These are phyloP conservation scores for Venustoraphidia nigricollis DNA, from an alignment of 2,888 invertebrate species.

Conservation along the genomic window DNA sequence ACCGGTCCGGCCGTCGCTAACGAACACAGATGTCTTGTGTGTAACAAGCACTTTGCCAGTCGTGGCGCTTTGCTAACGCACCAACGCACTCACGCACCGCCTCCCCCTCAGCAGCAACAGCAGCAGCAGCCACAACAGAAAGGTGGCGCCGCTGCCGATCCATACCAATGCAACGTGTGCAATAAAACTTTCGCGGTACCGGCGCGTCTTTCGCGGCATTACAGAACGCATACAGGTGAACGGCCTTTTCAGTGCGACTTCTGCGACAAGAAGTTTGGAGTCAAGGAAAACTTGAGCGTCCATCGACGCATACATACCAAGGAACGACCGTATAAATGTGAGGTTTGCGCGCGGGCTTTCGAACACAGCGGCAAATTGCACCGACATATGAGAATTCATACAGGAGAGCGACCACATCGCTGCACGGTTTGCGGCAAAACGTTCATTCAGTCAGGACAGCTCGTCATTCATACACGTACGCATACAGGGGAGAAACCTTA, in stretches of 20 bases:
- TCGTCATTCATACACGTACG: conserved; percentile 81
- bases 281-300: conserved; percentile 82
- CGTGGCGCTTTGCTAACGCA: conserved; percentile 8
- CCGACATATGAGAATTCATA: conserved; percentile 81
- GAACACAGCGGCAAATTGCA: conserved; percentile 84
- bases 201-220: conserved; percentile 69
- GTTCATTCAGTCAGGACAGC: conserved; percentile 80
- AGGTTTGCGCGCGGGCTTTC: conserved; percentile 76
- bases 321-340: conserved; percentile 79
- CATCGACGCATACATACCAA: conserved; percentile 83
- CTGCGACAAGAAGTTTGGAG: conserved; percentile 84
- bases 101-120: conserved; percentile 23
- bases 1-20: conserved; percentile 2
- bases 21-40: background rate
- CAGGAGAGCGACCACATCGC: conserved; percentile 79
- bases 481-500: conserved; percentile 80
- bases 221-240: conserved; percentile 81
- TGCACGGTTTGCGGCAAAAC: conserved; percentile 79
- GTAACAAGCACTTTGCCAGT: background rate
- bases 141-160: conserved; percentile 38
- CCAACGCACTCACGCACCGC: conserved; percentile 12
- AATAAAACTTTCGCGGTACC: conserved; percentile 84
- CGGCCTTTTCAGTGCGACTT: conserved; percentile 84
- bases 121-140: conserved; percentile 24
- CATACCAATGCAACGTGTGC: conserved; percentile 80